Evolutionary conservation across 2,888 invertebrate species (phyloP).

Genomic region (Nymphalis urticae): DNA sequence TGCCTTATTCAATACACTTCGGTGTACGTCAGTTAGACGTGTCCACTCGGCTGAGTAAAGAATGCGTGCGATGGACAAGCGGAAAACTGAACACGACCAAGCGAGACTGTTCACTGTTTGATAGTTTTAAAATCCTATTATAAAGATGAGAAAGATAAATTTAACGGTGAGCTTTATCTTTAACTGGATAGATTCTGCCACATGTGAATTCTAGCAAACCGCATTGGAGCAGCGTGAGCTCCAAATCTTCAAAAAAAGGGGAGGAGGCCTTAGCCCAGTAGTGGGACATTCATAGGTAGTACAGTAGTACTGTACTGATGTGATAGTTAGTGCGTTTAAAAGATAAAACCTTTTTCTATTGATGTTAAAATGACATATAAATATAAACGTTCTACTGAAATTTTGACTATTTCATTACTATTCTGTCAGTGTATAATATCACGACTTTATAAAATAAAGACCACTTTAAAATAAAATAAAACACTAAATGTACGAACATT

Average conservation of each 20-base stretch:
- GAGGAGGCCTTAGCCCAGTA: too few species aligned
- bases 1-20: conserved; percentile 20
- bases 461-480: conserved; percentile 1
- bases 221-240: too few species aligned
- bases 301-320: too few species aligned
- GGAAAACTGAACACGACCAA: conserved; percentile 30
- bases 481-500: background rate
- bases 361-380: too few species aligned
- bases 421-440: background rate
- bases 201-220: too few species aligned
- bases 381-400: too few species aligned
- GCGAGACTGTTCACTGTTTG: conserved; percentile 17
- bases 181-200: background rate
- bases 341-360: too few species aligned
- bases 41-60: conserved; percentile 34
- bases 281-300: too few species aligned
- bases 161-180: background rate
- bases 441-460: background rate
- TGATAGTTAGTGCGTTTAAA: too few species aligned
- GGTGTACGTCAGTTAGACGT: conserved; percentile 10
- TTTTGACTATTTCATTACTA: too few species aligned
- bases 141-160: background rate
- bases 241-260: too few species aligned
- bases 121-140: conserved; percentile 16
- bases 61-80: conserved; percentile 28